Evolutionary conservation across 2,113 vertebrate species (phyloP).

Genomic region (Pleuronectes platessa): DNA sequence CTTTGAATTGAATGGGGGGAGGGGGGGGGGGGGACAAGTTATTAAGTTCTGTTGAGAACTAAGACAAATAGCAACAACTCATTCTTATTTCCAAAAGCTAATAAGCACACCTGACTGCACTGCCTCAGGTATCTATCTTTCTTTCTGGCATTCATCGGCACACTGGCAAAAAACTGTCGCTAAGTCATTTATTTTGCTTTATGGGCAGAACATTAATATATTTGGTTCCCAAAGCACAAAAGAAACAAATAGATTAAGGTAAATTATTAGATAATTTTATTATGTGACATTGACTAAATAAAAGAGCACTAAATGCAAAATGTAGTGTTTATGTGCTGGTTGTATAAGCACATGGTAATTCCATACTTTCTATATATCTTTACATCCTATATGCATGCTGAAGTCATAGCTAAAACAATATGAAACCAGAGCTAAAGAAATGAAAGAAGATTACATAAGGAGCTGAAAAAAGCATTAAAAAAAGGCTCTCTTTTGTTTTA

Average conservation of each 20-base stretch:
- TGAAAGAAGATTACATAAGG: background rate
- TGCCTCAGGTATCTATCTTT: background rate
- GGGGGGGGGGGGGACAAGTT: no score
- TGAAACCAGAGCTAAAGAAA: background rate
- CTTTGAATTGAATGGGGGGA: no score
- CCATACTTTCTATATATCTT: background rate
- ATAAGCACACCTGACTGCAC: background rate
- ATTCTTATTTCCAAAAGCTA: background rate
- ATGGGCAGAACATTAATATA: no score
- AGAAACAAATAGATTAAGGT: no score
- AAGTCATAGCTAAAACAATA: background rate
- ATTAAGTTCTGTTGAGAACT: no score
- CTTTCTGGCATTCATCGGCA: background rate
- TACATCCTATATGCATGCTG: background rate
- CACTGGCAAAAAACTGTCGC: background rate
- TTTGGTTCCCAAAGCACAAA: no score
- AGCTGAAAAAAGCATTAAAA: background rate
- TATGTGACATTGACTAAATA: background rate
- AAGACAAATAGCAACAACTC: background rate
- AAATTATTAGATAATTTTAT: no score
- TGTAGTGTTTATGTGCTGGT: no score
- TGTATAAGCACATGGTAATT: background rate
- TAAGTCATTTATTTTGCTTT: background rate
- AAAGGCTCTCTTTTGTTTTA: background rate
- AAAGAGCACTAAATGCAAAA: background rate